These are phyloP conservation scores for Karalla daura DNA, from an alignment of 2,797 vertebrate species.

Conservation along the genomic window DNA sequence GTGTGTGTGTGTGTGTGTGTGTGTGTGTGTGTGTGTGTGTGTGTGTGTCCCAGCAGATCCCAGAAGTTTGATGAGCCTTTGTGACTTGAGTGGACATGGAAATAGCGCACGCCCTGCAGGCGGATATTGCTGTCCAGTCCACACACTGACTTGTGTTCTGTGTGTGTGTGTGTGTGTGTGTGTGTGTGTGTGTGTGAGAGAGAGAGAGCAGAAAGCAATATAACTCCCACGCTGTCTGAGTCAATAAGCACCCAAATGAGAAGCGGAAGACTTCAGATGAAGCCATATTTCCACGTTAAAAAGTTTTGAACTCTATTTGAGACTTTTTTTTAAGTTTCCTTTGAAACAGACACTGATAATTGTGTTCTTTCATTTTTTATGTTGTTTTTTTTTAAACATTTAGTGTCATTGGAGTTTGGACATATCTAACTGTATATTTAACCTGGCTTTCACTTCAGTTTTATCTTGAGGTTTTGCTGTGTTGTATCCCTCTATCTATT, in stretches of 20 bases:
- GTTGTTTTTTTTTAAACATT: no score
- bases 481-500: no score
- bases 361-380: no score
- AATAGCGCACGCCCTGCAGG: constrained; percentile 18
- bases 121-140: constrained; percentile 22
- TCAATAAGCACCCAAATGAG: constrained; percentile 9
- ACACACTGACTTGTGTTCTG: neutral
- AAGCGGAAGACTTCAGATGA: constrained; percentile 12
- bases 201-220: constrained; percentile 1
- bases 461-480: no score
- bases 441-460: no score
- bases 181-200: no score
- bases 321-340: no score
- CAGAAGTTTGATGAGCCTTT: neutral
- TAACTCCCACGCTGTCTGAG: constrained; percentile 36
- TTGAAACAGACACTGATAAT: no score
- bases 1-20: neutral
- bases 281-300: neutral
- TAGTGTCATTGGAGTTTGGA: no score
- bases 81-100: constrained; percentile 11
- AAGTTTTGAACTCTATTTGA: no score
- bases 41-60: constrained; percentile 13
- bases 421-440: no score
- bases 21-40: neutral
- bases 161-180: no score